phyloP scores from a whole-genome alignment of 2,113 vertebrate genomes.

The Marcusenius ussheri region DNA sequence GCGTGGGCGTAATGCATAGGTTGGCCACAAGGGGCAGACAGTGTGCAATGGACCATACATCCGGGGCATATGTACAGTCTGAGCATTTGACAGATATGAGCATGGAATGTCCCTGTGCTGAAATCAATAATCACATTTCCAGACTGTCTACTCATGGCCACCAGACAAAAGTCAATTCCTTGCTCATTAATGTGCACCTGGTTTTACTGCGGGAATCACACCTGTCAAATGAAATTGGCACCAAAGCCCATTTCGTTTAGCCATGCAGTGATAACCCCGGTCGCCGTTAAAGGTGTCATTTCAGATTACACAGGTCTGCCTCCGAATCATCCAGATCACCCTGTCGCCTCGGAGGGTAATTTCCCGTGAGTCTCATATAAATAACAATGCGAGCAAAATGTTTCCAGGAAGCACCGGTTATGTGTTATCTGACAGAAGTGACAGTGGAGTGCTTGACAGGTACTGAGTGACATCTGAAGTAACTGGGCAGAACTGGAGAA shows the following conservation, averaged over 20 bases:
- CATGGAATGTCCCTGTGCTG: background rate
- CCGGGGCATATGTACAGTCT: background rate
- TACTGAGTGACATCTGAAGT: background rate
- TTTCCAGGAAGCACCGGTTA: background rate
- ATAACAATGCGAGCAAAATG: background rate
- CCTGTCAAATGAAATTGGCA: background rate
- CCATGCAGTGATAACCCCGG: background rate
- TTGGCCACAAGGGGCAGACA: background rate
- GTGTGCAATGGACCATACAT: background rate
- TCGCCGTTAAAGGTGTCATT: background rate
- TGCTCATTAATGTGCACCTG: background rate
- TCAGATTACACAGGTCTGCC: constrained; percentile 3
- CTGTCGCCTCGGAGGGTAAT: background rate
- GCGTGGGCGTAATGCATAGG: background rate
- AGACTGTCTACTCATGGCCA: background rate
- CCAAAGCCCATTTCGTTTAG: background rate
- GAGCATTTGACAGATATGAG: background rate
- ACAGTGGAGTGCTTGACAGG: background rate
- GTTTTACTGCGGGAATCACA: background rate
- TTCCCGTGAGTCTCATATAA: background rate
- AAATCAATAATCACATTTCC: background rate
- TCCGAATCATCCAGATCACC: background rate
- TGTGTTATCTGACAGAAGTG: background rate
- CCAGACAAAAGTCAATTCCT: background rate
- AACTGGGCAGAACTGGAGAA: background rate